Conservation (phyloP, 2,113 vertebrate species). For the Vimba vimba region DNA sequence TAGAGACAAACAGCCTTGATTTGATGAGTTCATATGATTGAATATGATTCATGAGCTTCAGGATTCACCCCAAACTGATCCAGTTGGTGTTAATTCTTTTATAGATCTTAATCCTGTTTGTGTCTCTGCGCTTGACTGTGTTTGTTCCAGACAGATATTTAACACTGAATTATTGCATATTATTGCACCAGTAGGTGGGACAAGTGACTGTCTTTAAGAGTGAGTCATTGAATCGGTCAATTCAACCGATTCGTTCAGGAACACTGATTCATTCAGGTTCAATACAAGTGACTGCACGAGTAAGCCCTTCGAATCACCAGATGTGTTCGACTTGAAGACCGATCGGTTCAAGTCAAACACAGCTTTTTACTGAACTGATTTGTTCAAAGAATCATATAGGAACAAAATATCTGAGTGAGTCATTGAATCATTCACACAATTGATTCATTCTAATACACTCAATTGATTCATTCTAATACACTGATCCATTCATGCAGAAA, state of each 20-base stretch:
- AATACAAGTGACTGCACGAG: too few species aligned
- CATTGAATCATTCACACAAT: neutral
- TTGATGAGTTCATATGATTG: neutral
- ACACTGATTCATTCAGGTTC: too few species aligned
- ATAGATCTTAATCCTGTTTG: too few species aligned
- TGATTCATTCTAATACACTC: neutral
- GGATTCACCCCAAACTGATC: neutral
- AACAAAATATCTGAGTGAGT: neutral
- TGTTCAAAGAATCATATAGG: too few species aligned
- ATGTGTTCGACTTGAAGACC: too few species aligned
- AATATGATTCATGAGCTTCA: neutral
- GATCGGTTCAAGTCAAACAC: too few species aligned
- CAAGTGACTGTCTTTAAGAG: neutral
- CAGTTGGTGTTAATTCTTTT: neutral
- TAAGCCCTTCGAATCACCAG: too few species aligned
- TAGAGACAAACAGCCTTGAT: neutral
- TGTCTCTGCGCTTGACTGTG: neutral
- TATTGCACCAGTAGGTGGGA: too few species aligned
- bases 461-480: neutral
- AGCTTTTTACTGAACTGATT: too few species aligned
- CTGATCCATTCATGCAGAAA: neutral
- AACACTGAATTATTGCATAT: too few species aligned
- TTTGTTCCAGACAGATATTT: neutral
- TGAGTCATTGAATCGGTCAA: neutral
- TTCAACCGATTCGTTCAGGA: too few species aligned